These are phyloP conservation scores for Xenopus petersii DNA, from an alignment of 2,797 vertebrate species.

Conservation along the genomic window DNA sequence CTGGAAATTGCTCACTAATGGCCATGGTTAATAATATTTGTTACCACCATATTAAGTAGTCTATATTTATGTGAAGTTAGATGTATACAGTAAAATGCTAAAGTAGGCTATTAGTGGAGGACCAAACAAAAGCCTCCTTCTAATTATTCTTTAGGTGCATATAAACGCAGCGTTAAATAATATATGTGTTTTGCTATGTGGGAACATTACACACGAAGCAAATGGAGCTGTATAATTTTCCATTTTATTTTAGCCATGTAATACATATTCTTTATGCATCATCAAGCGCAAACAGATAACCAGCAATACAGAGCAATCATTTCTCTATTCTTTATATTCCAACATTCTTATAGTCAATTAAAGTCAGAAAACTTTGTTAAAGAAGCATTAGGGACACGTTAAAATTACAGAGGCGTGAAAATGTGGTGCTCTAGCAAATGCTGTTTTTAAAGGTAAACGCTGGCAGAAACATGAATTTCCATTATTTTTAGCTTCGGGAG, in stretches of 20 bases:
- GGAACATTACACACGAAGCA: conserved; percentile 33
- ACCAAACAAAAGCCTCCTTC: neutral
- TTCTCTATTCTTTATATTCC: conserved; percentile 27
- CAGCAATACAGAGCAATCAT: conserved; percentile 42
- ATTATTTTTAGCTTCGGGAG: neutral
- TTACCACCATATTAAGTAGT: neutral
- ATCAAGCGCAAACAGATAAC: conserved; percentile 33
- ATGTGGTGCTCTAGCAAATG: neutral
- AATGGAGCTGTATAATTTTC: conserved; percentile 35
- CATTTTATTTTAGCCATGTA: conserved; percentile 41
- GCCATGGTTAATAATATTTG: neutral
- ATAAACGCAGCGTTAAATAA: conserved; percentile 40
- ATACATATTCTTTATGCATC: conserved; percentile 48
- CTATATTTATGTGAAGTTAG: neutral
- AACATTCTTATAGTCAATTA: conserved; percentile 47
- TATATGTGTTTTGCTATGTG: conserved; percentile 26
- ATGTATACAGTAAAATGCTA: conserved; percentile 7
- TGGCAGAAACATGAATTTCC: neutral
- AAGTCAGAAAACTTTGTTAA: conserved; percentile 48
- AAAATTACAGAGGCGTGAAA: conserved; percentile 40
- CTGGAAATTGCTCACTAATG: neutral
- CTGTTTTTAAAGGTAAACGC: conserved; percentile 15
- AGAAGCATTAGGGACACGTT: conserved; percentile 39
- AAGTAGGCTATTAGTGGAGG: conserved; percentile 21
- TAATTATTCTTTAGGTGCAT: conserved; percentile 39